Evolutionary conservation across 2,888 invertebrate genomes (phyloP).

Genomic region (Ligdia adustata): DNA sequence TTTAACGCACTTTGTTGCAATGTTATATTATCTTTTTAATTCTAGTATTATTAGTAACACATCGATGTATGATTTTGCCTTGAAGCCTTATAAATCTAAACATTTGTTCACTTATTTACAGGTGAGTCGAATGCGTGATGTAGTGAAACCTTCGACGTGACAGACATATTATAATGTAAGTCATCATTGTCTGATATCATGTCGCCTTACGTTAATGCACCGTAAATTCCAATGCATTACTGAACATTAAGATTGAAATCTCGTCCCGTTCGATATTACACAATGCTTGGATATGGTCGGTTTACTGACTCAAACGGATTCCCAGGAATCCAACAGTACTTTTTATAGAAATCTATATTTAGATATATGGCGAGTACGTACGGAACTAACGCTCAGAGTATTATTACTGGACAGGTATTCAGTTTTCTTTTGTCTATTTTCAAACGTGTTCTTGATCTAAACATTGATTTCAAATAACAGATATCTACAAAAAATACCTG

Average conservation of each 20-base stretch:
- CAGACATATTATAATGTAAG: constrained; percentile 36
- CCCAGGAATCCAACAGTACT: constrained; percentile 60
- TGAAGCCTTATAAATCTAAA: constrained; percentile 7
- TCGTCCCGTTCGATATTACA: constrained; percentile 15
- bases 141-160: constrained; percentile 51
- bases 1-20: too few relatives aligned
- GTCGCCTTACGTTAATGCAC: constrained; percentile 17
- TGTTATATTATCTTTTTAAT: too few relatives aligned
- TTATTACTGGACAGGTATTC: constrained; percentile 46
- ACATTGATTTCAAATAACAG: too few relatives aligned
- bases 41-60: too few relatives aligned
- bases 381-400: constrained; percentile 44
- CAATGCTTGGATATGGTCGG: constrained; percentile 19
- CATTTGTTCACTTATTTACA: constrained; percentile 40
- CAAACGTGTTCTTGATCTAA: not conserved
- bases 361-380: constrained; percentile 56
- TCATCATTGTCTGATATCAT: constrained; percentile 11
- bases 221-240: constrained; percentile 23
- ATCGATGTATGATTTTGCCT: too few relatives aligned
- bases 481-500: too few relatives aligned
- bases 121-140: constrained; percentile 44
- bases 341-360: constrained; percentile 69
- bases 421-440: constrained; percentile 1
- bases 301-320: constrained; percentile 41
- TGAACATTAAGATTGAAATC: constrained; percentile 19